A percentile compares a stretch with the other conserved stretches of the same genome.
Evolutionary conservation across 2,797 vertebrate species (phyloP).

Genomic region (Carapus acus): DNA sequence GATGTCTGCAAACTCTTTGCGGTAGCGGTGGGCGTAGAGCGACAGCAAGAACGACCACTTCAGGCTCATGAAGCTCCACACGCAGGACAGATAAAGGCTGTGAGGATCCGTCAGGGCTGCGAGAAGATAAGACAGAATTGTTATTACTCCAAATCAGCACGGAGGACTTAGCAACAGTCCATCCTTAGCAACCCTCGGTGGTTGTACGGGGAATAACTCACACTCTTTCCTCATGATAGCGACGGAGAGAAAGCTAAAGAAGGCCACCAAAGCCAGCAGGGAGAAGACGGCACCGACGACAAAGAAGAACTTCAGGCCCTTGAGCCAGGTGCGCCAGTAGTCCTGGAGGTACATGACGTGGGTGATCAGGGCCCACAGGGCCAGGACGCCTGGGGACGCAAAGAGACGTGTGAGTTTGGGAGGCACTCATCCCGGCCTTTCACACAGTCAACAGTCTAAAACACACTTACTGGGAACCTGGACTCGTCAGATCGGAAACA

Average conservation of each 20-base stretch:
- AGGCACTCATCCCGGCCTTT: no score
- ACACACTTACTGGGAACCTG: no score
- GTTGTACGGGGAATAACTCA: constrained; percentile 74
- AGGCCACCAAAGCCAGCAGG: constrained; percentile 74
- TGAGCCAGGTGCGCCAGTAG: constrained; percentile 95
- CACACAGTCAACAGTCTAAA: no score
- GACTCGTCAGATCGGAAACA: no score
- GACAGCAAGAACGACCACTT: constrained; percentile 89
- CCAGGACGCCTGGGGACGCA: constrained; percentile 81
- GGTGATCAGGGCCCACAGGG: constrained; percentile 87
- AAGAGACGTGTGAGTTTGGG: not conserved
- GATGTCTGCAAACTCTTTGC: constrained; percentile 90
- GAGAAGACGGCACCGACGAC: constrained; percentile 80
- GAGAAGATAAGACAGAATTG: constrained; percentile 15
- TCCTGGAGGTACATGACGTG: constrained; percentile 96
- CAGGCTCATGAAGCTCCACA: constrained; percentile 90
- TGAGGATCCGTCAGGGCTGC: constrained; percentile 79
- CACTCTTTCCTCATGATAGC: constrained; percentile 81
- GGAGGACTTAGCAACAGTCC: no score
- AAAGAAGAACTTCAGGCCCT: constrained; percentile 89
- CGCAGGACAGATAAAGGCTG: constrained; percentile 84
- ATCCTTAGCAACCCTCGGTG: no score
- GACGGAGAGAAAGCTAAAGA: constrained; percentile 80
- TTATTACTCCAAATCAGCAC: not conserved
- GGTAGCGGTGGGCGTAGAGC: constrained; percentile 81